phyloP scores from a whole-genome alignment of 2,888 invertebrate species.

The Chalcosyrphus nemorum region DNA sequence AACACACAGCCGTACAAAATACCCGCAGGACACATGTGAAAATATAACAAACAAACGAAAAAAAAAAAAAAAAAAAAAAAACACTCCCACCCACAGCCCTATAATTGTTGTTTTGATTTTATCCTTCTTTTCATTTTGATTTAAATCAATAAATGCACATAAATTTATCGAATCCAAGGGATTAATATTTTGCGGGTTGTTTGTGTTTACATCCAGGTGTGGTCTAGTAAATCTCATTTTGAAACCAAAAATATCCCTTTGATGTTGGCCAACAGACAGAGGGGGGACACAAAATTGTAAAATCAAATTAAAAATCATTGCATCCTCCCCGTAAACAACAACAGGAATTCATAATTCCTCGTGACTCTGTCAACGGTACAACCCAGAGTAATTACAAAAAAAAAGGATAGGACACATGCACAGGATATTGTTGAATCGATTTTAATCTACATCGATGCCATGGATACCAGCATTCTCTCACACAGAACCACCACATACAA shows the following conservation, averaged over 20 bases:
- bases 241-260: background rate
- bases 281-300: background rate
- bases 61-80: no score
- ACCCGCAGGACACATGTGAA: background rate
- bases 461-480: no score
- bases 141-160: constrained; percentile 32
- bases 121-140: background rate
- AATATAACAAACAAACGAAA: background rate
- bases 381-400: background rate
- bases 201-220: background rate
- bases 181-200: background rate
- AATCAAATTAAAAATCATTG: constrained; percentile 3
- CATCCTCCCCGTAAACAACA: background rate
- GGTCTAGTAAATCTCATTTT: background rate
- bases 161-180: constrained; percentile 1
- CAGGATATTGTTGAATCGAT: constrained; percentile 13
- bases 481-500: background rate
- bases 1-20: background rate
- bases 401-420: background rate
- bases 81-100: no score
- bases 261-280: background rate
- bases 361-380: background rate
- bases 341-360: background rate
- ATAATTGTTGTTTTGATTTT: background rate
- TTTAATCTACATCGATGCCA: constrained; percentile 1